phyloP scores from a whole-genome alignment of 1,140 invertebrate genomes.

The Eupeodes corollae region DNA sequence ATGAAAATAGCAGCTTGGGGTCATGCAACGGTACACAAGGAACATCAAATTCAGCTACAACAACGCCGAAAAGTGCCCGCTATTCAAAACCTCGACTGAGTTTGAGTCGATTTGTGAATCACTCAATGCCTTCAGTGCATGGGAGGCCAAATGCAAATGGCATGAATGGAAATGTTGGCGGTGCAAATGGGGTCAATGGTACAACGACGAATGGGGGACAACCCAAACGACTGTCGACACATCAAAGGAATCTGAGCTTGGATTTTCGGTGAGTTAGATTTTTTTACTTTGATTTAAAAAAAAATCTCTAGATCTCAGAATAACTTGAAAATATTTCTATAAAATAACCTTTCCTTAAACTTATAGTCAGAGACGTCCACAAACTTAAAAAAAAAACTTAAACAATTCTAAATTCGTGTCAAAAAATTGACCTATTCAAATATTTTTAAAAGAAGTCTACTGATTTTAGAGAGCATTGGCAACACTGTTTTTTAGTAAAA shows the following conservation, averaged over 20 bases:
- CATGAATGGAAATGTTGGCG: slow-evolving; percentile 11
- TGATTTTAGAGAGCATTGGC: too few relatives aligned
- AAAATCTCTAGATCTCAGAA: too few relatives aligned
- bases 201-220: slow-evolving; percentile 28
- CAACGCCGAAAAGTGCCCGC: slow-evolving; percentile 30
- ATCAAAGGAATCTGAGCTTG: slow-evolving; percentile 65
- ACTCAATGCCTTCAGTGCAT: slow-evolving; percentile 47
- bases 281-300: too few relatives aligned
- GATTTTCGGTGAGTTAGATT: slow-evolving; percentile 51
- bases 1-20: slow-evolving; percentile 9
- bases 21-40: slow-evolving; percentile 8
- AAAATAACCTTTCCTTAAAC: too few relatives aligned
- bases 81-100: slow-evolving; percentile 32
- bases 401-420: too few relatives aligned
- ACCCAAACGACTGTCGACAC: slow-evolving; percentile 52
- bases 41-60: slow-evolving; percentile 24
- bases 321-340: too few relatives aligned
- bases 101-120: slow-evolving; percentile 30
- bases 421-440: too few relatives aligned
- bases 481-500: too few relatives aligned
- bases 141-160: slow-evolving; percentile 39
- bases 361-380: too few relatives aligned
- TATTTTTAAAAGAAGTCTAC: too few relatives aligned
- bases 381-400: too few relatives aligned
- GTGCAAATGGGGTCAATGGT: neutral